Base-by-base conservation (phyloP, 2,797 vertebrate species). In the Myotis planiceps region DNA sequence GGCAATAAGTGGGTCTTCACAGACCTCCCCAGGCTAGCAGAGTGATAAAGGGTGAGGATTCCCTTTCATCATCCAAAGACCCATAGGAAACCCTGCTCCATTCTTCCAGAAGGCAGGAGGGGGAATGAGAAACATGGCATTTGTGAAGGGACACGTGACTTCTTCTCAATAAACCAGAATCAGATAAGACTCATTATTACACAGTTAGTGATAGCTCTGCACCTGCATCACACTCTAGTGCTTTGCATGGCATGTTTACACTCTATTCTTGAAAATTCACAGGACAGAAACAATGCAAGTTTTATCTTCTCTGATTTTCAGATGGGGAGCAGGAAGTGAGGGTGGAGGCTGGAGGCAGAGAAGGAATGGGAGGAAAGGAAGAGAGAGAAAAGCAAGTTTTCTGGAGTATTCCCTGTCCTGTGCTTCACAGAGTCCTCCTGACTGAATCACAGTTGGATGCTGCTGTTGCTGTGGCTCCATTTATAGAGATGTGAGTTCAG, bases 381-480 rank as follows among this genome's bases (percentile, higher is more conserved):
- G 68, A 29, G 45, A n/a, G n/a, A 42, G 53, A 32, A 66, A 19
- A 34, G 45, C 25, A 10, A 10, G n/a, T 1, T 12, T 16, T n/a
- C 16, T 1, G 6, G 29, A 4, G 3, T 39, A 12, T 65, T 3
- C 39, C 15, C 29, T 25, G 32, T 25, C 7, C 12, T 23, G 47
- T 13, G 18, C 15, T n/a, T 42, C 27, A 4, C 25, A 27, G 14
- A 4, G n/a, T n/a, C 27, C 19, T 29, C 21, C 14, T 39, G 15
- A 29, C 42, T 49, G 13, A 13, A 63, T 7, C n/a, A 2, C 18
- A 37, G 6, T 1, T 0, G 0, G 53, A 7, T 25, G 13, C 5
- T 7, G 23, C 25, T 0, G 0, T 9, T 34, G n/a, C 27, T 37
- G 3, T 23, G 1, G 4, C 34, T 55, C 25, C 3, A 39, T 12